These are phyloP conservation scores for Amphibalanus amphitrite DNA, from an alignment of 1,140 invertebrate species.

Conservation along the genomic window DNA sequence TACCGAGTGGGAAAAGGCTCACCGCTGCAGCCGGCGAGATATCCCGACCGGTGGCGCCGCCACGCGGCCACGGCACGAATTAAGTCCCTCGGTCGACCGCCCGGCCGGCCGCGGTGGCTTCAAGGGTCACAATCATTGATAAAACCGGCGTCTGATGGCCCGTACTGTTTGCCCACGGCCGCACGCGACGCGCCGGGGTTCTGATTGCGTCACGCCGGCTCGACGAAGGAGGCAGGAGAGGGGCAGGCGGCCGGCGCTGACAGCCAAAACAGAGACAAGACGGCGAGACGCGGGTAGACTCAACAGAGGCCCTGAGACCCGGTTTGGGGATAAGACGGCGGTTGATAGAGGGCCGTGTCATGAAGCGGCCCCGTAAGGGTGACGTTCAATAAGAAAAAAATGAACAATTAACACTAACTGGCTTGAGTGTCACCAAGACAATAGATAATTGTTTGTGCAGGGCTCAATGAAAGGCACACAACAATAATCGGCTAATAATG, in stretches of 20 bases:
- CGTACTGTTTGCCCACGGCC: background rate
- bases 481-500: no score
- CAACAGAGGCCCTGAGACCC: background rate
- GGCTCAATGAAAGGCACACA: no score
- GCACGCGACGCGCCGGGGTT: background rate
- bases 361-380: no score
- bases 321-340: no score
- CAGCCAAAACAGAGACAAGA: background rate
- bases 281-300: background rate
- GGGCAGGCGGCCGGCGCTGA: background rate
- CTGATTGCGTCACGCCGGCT: background rate
- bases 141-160: background rate
- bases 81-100: background rate
- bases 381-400: no score
- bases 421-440: no score
- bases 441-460: no score
- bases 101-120: background rate
- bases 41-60: conserved; percentile 15
- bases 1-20: conserved; percentile 1
- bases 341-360: no score
- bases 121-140: background rate
- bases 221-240: background rate
- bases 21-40: background rate
- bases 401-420: no score
- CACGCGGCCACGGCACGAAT: background rate